A percentile compares a stretch with the other conserved stretches of the same genome.
Evolutionary conservation across 2,113 vertebrate species (phyloP).

Genomic region (Sialia sialis): DNA sequence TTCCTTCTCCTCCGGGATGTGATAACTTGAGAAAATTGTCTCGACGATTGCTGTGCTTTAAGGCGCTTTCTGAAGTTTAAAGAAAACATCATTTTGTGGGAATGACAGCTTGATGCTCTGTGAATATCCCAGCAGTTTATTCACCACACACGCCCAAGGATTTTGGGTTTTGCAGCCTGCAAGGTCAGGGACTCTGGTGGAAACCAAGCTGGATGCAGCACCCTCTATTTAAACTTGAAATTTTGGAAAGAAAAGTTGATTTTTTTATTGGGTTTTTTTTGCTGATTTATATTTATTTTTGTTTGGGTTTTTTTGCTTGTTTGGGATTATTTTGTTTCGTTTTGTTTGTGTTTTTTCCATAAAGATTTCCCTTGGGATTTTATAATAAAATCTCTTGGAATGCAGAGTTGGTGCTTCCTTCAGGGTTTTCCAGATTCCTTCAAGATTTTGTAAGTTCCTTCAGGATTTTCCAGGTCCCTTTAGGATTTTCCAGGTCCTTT

Average conservation of each 20-base stretch:
- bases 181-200: background rate
- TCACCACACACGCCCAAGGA: background rate
- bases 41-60: conserved; percentile 15
- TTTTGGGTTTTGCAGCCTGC: background rate
- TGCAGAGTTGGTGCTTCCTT: too few species aligned
- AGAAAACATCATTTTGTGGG: background rate
- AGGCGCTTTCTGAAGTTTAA: conserved; percentile 1
- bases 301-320: too few species aligned
- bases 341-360: too few species aligned
- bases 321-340: too few species aligned
- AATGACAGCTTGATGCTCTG: conserved; percentile 11
- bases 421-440: too few species aligned
- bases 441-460: too few species aligned
- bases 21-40: background rate
- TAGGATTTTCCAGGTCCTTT: too few species aligned
- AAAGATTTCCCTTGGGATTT: too few species aligned
- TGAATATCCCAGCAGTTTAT: conserved; percentile 22
- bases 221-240: background rate
- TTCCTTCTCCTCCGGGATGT: background rate
- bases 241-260: background rate
- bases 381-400: too few species aligned
- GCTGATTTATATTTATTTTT: too few species aligned
- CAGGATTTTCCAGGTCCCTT: too few species aligned
- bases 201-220: background rate
- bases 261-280: background rate